Percentiles rank a stretch among this genome's conserved stretches.
Conservation (phyloP, 1,140 invertebrate species). For the Meloidogyne floridensis region DNA sequence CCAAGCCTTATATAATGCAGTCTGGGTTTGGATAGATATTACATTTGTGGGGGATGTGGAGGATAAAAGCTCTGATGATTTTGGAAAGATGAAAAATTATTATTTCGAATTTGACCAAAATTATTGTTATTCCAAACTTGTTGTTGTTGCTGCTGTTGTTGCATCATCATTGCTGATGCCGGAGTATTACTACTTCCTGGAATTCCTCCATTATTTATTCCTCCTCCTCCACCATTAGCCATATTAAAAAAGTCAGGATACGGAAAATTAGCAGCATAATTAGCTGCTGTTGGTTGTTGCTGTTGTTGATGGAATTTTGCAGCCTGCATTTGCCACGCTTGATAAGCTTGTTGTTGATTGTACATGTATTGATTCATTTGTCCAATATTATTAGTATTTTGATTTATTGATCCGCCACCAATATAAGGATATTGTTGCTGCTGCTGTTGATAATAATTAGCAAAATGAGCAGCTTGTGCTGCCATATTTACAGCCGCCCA, state of each 20-base stretch:
- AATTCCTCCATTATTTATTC: background rate
- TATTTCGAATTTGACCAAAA: background rate
- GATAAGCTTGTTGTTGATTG: conserved; percentile 14
- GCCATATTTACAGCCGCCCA: conserved; percentile 13
- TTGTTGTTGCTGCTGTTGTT: background rate
- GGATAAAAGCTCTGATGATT: background rate
- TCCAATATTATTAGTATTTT: background rate
- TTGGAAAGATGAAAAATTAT: background rate
- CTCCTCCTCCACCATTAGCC: background rate
- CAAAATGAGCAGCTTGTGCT: conserved; percentile 22
- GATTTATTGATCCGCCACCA: background rate
- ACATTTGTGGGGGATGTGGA: background rate
- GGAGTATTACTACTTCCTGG: background rate
- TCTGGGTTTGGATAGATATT: background rate
- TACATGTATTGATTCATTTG: conserved; percentile 31
- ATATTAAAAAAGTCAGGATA: background rate
- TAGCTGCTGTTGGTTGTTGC: background rate
- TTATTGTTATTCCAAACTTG: background rate
- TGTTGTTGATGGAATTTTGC: conserved; percentile 8
- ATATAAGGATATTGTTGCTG: conserved; percentile 27
- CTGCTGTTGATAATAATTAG: conserved; percentile 21
- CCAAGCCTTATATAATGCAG: background rate
- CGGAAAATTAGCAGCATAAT: background rate
- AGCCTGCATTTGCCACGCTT: conserved; percentile 28
- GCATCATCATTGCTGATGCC: conserved; percentile 5